Conservation (phyloP, 2,888 invertebrate genomes). For the Temnothorax rugatulus region DNA sequence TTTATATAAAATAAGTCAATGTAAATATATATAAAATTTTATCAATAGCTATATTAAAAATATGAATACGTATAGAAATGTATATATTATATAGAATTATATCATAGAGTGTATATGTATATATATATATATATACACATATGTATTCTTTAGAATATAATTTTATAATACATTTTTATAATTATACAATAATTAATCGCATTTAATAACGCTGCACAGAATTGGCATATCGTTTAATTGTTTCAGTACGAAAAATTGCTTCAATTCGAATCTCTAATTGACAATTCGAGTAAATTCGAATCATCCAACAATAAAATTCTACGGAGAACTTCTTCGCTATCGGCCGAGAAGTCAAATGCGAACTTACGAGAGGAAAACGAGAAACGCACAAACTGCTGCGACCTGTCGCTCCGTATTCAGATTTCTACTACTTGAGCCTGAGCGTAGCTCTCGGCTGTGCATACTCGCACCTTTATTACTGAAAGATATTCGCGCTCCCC, state of each 20-base stretch:
- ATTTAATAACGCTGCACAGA: not conserved
- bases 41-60: not conserved
- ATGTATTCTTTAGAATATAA: not conserved
- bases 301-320: not conserved
- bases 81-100: too few relatives aligned
- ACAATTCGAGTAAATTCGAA: not conserved
- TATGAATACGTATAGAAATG: not conserved
- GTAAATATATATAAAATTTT: not conserved
- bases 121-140: too few relatives aligned
- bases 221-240: not conserved
- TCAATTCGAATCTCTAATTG: not conserved
- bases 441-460: slow-evolving; percentile 7
- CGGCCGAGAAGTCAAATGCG: not conserved
- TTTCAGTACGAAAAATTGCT: not conserved
- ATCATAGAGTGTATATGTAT: too few relatives aligned
- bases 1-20: not conserved
- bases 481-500: slow-evolving; percentile 9
- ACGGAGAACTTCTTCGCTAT: not conserved
- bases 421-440: slow-evolving; percentile 31
- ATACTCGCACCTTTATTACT: slow-evolving; percentile 29
- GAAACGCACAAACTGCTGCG: slow-evolving; percentile 8
- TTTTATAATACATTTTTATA: not conserved
- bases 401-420: slow-evolving; percentile 28
- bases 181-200: not conserved
- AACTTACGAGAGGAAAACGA: not conserved